Evolutionary conservation across 35 echinoderm and acorn worm genomes (phyloP).

Genomic region (Apostichopus japonicus): DNA sequence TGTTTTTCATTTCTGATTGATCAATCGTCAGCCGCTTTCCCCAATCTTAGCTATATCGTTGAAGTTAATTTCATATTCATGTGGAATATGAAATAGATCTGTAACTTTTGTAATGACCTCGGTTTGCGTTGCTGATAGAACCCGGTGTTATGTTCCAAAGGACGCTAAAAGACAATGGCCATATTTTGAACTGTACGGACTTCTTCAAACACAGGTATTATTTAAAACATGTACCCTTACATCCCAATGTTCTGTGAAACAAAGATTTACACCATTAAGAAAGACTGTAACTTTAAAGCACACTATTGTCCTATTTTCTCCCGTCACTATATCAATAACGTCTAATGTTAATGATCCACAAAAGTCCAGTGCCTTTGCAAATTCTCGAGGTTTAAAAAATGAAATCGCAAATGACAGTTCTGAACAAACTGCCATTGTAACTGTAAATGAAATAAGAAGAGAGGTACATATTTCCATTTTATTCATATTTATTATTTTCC

Average conservation of each 20-base stretch:
- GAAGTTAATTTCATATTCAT: slow-evolving; percentile 15
- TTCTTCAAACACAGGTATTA: slow-evolving; percentile 6
- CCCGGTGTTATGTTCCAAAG: background rate
- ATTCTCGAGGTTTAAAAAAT: background rate
- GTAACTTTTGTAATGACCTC: slow-evolving; percentile 1
- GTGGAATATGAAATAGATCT: slow-evolving; percentile 27
- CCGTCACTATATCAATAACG: background rate
- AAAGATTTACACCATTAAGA: background rate
- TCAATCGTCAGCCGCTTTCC: slow-evolving; percentile 6
- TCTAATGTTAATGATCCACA: background rate
- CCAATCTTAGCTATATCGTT: background rate
- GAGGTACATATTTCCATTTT: background rate
- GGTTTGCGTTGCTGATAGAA: background rate
- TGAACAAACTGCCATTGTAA: no score
- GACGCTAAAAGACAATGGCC: slow-evolving; percentile 3
- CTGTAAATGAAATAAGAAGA: background rate
- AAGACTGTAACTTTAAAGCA: no score
- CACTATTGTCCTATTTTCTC: background rate
- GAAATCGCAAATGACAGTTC: slow-evolving; percentile 4
- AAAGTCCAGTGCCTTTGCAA: background rate
- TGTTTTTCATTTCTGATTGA: background rate
- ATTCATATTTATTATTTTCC: background rate
- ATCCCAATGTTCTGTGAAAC: slow-evolving; percentile 21
- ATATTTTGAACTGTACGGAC: background rate
- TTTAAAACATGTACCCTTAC: no score